Conservation (phyloP, 2,113 vertebrate species). For the Oncorhynchus kisutch region DNA sequence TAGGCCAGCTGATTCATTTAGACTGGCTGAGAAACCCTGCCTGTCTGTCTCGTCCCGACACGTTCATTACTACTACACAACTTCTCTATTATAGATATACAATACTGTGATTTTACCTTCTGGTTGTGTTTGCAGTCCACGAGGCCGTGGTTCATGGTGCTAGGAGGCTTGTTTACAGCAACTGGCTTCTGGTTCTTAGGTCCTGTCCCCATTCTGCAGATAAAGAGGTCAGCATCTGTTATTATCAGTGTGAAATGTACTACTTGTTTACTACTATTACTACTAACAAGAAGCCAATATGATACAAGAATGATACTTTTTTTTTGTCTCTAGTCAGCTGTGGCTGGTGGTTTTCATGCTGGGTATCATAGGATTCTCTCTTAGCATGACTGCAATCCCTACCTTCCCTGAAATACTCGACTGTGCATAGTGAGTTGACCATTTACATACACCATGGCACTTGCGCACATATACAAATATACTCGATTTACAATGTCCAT, state of each 20-base stretch:
- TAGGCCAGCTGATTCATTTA: no score
- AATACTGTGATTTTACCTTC: background rate
- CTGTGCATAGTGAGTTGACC: conserved; percentile 84
- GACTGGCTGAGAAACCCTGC: no score
- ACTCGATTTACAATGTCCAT: background rate
- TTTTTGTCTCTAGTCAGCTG: conserved; percentile 77
- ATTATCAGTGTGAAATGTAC: background rate
- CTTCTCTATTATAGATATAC: no score
- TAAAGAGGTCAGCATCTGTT: conserved; percentile 74
- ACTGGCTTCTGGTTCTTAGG: conserved; percentile 83
- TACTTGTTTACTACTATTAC: background rate
- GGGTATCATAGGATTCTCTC: conserved; percentile 82
- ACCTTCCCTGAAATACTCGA: conserved; percentile 87
- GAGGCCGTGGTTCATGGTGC: conserved; percentile 82
- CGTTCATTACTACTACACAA: background rate
- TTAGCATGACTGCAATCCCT: conserved; percentile 85
- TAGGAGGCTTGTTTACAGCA: conserved; percentile 75
- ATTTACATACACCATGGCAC: background rate
- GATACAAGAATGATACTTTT: no score
- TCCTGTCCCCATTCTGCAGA: conserved; percentile 83
- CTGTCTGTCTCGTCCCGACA: no score
- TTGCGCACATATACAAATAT: background rate
- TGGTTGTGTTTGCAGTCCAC: conserved; percentile 52
- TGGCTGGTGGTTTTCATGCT: conserved; percentile 87
- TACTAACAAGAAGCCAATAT: background rate